Conservation (phyloP, 2,888 invertebrate genomes). For the Sialis lutaria region DNA sequence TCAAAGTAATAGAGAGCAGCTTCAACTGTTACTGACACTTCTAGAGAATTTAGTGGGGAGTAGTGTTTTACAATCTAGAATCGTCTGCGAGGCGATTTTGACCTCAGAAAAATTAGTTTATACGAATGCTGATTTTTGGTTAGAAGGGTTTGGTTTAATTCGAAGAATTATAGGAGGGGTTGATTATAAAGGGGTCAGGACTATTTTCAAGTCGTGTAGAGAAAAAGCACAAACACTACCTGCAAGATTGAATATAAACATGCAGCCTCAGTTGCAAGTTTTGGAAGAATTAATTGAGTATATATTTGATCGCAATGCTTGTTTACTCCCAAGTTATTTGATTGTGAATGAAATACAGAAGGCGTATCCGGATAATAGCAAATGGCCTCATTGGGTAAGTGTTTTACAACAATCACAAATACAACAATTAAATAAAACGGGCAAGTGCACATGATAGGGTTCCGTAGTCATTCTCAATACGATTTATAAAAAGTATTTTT, state of each 20-base stretch:
- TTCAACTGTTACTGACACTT: conserved; percentile 57
- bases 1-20: conserved; percentile 54
- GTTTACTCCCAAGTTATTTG: conserved; percentile 84
- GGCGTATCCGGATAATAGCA: conserved; percentile 58
- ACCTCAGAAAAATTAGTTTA: conserved; percentile 68
- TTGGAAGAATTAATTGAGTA: conserved; percentile 68
- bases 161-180: conserved; percentile 75
- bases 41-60: conserved; percentile 58
- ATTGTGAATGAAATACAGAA: conserved; percentile 91
- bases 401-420: neutral
- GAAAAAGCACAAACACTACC: conserved; percentile 79
- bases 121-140: conserved; percentile 75
- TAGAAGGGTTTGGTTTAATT: conserved; percentile 70
- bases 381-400: conserved; percentile 82
- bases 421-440: no score
- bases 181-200: conserved; percentile 83
- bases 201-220: conserved; percentile 47
- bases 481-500: no score
- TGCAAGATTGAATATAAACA: conserved; percentile 56
- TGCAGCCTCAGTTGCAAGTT: conserved; percentile 65
- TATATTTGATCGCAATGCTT: conserved; percentile 84
- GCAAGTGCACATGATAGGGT: no score
- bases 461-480: no score
- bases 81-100: conserved; percentile 75
- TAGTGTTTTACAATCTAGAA: conserved; percentile 59